Percentiles rank a stretch among this genome's conserved stretches.
Conservation (phyloP, 37 sponge, comb jelly and placozoan species). For the Mnemiopsis leidyi region DNA sequence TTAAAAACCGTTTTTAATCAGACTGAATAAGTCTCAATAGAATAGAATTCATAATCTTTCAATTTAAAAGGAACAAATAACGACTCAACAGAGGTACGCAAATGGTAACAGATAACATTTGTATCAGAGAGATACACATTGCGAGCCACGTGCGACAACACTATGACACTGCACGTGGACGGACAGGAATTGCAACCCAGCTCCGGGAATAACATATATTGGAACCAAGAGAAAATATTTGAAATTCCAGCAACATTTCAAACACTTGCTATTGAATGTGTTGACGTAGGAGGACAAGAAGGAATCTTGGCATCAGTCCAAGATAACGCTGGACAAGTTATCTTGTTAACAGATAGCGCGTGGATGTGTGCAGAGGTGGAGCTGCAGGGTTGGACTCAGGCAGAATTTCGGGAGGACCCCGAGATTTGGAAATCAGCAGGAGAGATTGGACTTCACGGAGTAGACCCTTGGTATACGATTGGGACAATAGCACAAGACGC, state of each 20-base stretch:
- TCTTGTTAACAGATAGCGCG: neutral
- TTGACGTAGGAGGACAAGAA: neutral
- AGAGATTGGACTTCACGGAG: neutral
- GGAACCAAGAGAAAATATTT: neutral
- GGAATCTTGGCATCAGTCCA: neutral
- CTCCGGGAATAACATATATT: neutral
- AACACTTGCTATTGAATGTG: neutral
- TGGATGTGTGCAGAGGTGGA: neutral
- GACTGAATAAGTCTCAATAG: too few species aligned
- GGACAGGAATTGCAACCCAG: neutral
- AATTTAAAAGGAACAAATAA: too few species aligned
- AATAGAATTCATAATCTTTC: too few species aligned
- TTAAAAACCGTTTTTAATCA: too few species aligned
- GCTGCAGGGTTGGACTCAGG: neutral
- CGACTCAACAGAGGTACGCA: too few species aligned
- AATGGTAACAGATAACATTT: too few species aligned
- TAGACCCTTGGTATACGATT: neutral
- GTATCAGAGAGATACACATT: neutral
- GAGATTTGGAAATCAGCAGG: neutral
- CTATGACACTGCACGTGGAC: neutral
- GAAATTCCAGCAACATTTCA: neutral
- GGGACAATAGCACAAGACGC: neutral
- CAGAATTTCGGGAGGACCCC: neutral
- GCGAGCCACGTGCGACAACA: neutral
- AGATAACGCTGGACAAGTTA: neutral